These are phyloP conservation scores for Varanus komodoensis DNA, from an alignment of 2,113 vertebrate species.

Conservation along the genomic window DNA sequence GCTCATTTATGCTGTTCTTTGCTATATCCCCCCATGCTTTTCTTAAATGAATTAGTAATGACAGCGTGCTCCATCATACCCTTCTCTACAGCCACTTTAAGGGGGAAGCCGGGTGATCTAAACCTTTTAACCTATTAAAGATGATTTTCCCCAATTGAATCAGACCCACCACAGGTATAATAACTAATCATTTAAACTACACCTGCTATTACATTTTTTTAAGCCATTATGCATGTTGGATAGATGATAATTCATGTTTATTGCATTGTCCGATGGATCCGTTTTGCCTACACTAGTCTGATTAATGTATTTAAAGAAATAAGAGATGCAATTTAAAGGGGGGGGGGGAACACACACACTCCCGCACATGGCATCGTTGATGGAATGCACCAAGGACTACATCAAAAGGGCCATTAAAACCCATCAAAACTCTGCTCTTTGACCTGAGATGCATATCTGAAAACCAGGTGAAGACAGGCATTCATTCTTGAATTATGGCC, in stretches of 20 bases:
- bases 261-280: slow-evolving; percentile 92
- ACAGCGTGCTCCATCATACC: slow-evolving; percentile 96
- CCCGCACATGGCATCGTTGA: slow-evolving; percentile 71
- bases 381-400: slow-evolving; percentile 83
- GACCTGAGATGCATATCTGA: slow-evolving; percentile 85
- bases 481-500: slow-evolving; percentile 62
- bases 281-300: slow-evolving; percentile 87
- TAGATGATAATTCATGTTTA: slow-evolving; percentile 98
- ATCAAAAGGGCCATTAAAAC: slow-evolving; percentile 85
- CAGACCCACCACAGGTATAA: slow-evolving; percentile 99
- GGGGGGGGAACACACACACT: slow-evolving; percentile 43
- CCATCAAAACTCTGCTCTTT: slow-evolving; percentile 86
- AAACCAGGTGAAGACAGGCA: slow-evolving; percentile 75
- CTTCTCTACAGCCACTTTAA: slow-evolving; percentile 97
- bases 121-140: slow-evolving; percentile 99
- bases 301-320: slow-evolving; percentile 90
- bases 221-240: slow-evolving; percentile 87
- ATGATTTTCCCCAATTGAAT: slow-evolving; percentile 99
- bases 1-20: slow-evolving; percentile 93
- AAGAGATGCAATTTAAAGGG: slow-evolving; percentile 85
- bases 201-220: slow-evolving; percentile 94
- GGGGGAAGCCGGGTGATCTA: slow-evolving; percentile 98
- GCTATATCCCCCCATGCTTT: slow-evolving; percentile 97
- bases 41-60: slow-evolving; percentile 99
- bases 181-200: slow-evolving; percentile 98